These are phyloP conservation scores for Sarcophaga carnaria DNA, from an alignment of 2,888 invertebrate species.

Conservation along the genomic window DNA sequence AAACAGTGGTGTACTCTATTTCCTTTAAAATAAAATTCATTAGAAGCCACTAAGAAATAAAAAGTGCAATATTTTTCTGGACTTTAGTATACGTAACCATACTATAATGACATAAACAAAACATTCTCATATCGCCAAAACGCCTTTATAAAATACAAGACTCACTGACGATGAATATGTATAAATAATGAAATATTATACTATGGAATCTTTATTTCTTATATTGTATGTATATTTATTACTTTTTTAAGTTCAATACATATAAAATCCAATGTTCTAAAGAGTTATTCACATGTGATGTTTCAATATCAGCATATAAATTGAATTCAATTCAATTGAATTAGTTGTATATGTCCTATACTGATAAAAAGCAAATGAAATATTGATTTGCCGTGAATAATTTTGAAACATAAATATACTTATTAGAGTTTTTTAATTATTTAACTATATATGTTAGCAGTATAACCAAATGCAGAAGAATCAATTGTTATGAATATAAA, in stretches of 20 bases:
- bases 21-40: no score
- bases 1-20: no score
- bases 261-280: constrained; percentile 49
- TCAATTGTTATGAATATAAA: not conserved
- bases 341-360: constrained; percentile 51
- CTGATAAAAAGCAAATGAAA: constrained; percentile 48
- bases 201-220: constrained; percentile 53
- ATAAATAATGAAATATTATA: constrained; percentile 12
- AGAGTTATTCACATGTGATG: constrained; percentile 62
- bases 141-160: constrained; percentile 44
- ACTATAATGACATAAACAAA: constrained; percentile 17
- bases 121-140: constrained; percentile 36
- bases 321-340: constrained; percentile 44
- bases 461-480: not conserved
- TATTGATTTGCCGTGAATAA: constrained; percentile 43
- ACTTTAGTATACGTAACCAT: constrained; percentile 37
- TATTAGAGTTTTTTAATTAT: not conserved
- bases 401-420: not conserved
- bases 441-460: not conserved
- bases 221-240: constrained; percentile 31
- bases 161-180: constrained; percentile 46
- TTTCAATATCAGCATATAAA: constrained; percentile 57
- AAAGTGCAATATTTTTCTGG: constrained; percentile 21
- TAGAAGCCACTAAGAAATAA: no score
- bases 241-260: no score